Conservation (phyloP, 2,113 vertebrate species). For the Rousettus leschenaultii region DNA sequence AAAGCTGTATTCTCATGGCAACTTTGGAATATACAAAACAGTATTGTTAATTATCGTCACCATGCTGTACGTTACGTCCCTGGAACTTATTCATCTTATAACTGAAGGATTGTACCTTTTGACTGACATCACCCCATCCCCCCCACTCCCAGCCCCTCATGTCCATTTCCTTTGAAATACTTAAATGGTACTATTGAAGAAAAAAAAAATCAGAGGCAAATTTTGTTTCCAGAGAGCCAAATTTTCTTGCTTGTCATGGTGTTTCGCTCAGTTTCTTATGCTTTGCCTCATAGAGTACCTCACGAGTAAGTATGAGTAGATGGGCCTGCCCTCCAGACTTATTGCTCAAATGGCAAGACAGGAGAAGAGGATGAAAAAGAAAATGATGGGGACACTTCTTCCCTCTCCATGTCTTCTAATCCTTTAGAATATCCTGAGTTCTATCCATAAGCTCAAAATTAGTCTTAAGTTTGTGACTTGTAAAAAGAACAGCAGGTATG, state of each 20-base stretch:
- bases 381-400: background rate
- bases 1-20: background rate
- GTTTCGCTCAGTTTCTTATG: background rate
- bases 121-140: background rate
- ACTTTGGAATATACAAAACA: background rate
- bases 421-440: background rate
- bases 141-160: too few species aligned
- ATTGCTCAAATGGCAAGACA: background rate
- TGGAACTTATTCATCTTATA: background rate
- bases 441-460: background rate
- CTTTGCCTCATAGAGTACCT: background rate
- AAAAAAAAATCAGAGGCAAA: background rate
- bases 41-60: background rate
- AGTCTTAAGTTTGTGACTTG: background rate
- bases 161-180: background rate
- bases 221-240: background rate
- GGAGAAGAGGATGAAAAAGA: background rate
- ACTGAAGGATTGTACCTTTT: background rate
- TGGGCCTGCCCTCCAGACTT: background rate
- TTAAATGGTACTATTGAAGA: background rate
- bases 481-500: background rate
- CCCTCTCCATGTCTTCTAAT: background rate
- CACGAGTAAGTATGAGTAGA: background rate
- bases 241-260: background rate
- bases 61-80: background rate